These are phyloP conservation scores for Cricetomys ansorgei DNA, from an alignment of 2,113 vertebrate species.

Conservation along the genomic window DNA sequence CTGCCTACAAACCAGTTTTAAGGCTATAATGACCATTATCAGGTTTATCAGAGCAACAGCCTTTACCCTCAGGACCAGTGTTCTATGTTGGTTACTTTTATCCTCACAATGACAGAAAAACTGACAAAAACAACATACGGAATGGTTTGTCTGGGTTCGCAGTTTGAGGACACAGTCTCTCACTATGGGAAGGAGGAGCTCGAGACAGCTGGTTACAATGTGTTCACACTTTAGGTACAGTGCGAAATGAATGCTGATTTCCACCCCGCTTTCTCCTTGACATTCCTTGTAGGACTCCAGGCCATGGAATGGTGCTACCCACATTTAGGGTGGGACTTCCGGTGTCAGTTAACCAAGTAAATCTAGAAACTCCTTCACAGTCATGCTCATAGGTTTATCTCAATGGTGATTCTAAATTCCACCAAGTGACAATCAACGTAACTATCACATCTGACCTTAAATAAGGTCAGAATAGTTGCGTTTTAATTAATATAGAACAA, in stretches of 20 bases:
- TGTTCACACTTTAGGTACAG: not conserved
- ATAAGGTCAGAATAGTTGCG: constrained; percentile 32
- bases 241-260: not conserved
- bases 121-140: not conserved
- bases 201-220: not conserved
- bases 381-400: not conserved
- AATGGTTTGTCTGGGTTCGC: not conserved
- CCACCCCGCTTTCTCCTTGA: not conserved
- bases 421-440: not conserved
- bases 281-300: no score
- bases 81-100: not conserved
- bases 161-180: not conserved
- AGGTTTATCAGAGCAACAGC: not conserved
- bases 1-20: not conserved
- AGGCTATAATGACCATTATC: not conserved
- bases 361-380: not conserved
- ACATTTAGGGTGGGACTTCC: not conserved
- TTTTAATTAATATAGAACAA: not conserved
- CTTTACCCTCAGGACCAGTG: not conserved
- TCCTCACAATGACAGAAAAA: not conserved
- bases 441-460: not conserved
- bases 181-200: not conserved
- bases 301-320: no score
- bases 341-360: not conserved
- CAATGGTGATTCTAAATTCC: not conserved